phyloP scores from a whole-genome alignment of 2,888 invertebrate genomes.

The Caenorhabditis sp. region DNA sequence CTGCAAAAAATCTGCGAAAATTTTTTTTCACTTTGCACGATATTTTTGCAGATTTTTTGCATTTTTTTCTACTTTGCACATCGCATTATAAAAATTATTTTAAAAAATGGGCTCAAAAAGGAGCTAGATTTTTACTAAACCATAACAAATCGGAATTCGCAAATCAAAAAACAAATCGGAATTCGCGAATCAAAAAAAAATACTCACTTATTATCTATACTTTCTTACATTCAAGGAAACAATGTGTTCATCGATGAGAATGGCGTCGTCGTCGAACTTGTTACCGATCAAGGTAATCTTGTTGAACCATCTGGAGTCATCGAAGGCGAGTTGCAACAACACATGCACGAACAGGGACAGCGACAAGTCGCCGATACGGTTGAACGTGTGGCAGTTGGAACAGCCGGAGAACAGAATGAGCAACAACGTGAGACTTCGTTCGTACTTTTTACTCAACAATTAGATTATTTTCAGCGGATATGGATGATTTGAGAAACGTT shows the following conservation, averaged over 20 bases:
- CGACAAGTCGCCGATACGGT: not conserved
- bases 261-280: constrained; percentile 23
- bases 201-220: no score
- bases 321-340: constrained; percentile 6
- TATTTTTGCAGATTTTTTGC: no score
- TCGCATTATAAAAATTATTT: not conserved
- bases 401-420: not conserved
- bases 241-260: constrained; percentile 27
- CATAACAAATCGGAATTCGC: no score
- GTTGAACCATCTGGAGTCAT: constrained; percentile 16
- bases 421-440: not conserved
- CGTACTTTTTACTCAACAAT: not conserved
- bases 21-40: no score
- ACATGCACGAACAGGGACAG: constrained; percentile 6
- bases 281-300: constrained; percentile 22
- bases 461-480: not conserved
- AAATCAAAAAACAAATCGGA: no score
- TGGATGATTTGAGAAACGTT: constrained; percentile 5
- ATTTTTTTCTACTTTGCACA: no score
- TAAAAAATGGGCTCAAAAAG: no score
- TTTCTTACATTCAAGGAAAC: constrained; percentile 23
- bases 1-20: no score
- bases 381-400: not conserved
- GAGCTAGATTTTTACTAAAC: no score
- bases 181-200: no score